Percentiles rank a stretch among this genome's conserved stretches.
Conservation (phyloP, 2,797 vertebrate genomes). For the Rhincodon typus region DNA sequence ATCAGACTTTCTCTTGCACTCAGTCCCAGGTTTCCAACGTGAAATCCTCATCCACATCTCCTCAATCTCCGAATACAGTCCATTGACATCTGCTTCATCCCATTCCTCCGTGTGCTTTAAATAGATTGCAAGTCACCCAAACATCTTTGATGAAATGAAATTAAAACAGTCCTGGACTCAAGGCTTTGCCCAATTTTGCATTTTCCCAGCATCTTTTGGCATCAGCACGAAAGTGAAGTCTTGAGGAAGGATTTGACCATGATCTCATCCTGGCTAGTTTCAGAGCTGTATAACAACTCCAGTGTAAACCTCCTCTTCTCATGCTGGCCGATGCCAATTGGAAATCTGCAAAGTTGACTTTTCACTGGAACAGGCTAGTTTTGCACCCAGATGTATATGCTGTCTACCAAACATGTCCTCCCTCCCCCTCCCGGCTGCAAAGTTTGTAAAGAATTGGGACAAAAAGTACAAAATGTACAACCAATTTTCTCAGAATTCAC, state of each 20-base stretch:
- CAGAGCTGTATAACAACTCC: neutral
- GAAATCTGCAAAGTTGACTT: neutral
- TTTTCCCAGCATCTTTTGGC: neutral
- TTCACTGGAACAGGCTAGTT: neutral
- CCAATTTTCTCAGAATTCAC: neutral
- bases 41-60: neutral
- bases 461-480: neutral
- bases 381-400: neutral
- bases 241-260: neutral
- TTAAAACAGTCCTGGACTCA: neutral
- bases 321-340: neutral
- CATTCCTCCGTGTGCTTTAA: neutral
- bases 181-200: neutral
- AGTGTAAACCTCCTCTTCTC: neutral
- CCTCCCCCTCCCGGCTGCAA: neutral
- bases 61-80: neutral
- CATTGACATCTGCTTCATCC: neutral
- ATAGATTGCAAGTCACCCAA: neutral
- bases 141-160: too few species aligned
- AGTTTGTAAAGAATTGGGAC: neutral
- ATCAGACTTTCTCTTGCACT: too few species aligned
- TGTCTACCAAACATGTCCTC: neutral
- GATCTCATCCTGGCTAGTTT: neutral
- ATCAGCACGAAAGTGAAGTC: neutral
- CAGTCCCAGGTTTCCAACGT: neutral